Evolutionary conservation across 2,113 vertebrate genomes (phyloP).

Genomic region (Pyrgilauda ruficollis): DNA sequence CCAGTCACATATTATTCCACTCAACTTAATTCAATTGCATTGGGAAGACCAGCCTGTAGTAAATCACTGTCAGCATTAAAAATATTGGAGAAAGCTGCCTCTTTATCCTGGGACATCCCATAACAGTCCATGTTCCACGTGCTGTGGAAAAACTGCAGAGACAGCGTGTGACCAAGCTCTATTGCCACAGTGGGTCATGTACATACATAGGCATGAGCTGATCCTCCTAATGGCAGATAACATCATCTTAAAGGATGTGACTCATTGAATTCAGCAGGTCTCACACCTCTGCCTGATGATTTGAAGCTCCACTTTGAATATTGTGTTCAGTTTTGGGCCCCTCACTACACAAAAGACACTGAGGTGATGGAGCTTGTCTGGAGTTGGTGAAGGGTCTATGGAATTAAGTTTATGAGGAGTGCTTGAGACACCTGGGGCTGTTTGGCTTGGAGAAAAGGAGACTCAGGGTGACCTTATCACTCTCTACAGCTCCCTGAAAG

Average conservation of each 20-base stretch:
- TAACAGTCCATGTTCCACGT: neutral
- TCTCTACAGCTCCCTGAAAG: neutral
- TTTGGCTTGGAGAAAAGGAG: neutral
- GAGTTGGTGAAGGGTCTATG: neutral
- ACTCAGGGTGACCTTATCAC: neutral
- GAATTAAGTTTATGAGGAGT: neutral
- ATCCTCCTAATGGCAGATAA: neutral
- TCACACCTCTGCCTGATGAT: neutral
- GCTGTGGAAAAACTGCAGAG: no score
- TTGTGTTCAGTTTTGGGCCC: neutral
- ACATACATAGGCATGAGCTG: neutral
- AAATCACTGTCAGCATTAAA: neutral
- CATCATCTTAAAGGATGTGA: neutral
- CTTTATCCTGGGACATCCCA: neutral
- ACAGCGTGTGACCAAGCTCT: fast-evolving
- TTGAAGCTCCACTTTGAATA: neutral
- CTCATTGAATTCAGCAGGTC: neutral
- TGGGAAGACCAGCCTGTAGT: neutral
- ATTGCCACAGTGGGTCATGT: neutral
- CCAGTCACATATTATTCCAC: neutral
- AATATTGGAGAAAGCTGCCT: neutral
- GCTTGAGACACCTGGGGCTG: neutral
- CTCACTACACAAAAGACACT: no score
- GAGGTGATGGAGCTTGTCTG: fast-evolving
- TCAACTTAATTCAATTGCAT: neutral